Conservation (phyloP, 2,797 vertebrate genomes). For the Pseudochirops cupreus region DNA sequence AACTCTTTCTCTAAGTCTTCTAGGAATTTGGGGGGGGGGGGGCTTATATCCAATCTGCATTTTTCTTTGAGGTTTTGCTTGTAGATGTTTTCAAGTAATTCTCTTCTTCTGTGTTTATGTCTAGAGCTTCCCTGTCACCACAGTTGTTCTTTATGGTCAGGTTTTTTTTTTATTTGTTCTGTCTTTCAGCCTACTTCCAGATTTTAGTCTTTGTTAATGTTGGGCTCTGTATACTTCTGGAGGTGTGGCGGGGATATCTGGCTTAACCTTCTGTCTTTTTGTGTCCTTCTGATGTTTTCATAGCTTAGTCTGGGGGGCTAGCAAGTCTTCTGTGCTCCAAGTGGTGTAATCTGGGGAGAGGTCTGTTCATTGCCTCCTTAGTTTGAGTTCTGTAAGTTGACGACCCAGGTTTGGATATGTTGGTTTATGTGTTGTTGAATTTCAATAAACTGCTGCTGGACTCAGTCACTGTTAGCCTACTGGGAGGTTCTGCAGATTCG, state of each 20-base stretch:
- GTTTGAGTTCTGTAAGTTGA: background rate
- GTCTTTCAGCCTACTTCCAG: background rate
- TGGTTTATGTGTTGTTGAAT: background rate
- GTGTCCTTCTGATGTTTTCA: background rate
- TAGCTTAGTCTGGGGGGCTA: background rate
- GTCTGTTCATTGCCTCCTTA: background rate
- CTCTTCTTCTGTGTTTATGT: background rate
- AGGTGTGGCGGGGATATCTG: background rate
- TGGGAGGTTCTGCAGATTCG: background rate
- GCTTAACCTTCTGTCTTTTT: background rate
- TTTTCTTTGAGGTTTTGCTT: background rate
- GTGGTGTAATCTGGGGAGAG: background rate
- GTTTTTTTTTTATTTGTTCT: background rate
- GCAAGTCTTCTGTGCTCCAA: background rate
- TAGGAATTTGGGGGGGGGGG: background rate
- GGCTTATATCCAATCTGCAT: background rate
- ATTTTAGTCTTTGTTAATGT: background rate
- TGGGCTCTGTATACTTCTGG: background rate
- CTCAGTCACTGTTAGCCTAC: background rate
- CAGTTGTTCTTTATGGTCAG: background rate
- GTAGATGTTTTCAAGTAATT: background rate
- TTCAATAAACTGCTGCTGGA: background rate
- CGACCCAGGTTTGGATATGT: background rate
- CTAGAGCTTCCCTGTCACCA: background rate
- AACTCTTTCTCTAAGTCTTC: background rate